phyloP scores from a whole-genome alignment of 2,113 vertebrate genomes.

The Pteruthius melanotis region DNA sequence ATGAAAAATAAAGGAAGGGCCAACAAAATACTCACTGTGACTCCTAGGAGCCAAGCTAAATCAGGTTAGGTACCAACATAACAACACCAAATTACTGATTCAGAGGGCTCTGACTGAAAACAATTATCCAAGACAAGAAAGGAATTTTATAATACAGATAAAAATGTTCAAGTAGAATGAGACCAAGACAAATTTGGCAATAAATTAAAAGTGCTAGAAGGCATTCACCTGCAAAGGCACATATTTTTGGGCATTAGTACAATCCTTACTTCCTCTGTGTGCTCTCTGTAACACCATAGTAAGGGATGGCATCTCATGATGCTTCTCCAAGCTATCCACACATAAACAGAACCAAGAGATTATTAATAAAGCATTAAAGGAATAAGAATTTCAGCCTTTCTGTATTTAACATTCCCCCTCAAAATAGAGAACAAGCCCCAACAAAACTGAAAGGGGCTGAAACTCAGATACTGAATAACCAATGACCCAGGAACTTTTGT shows the following conservation, averaged over 20 bases:
- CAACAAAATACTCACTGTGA: neutral
- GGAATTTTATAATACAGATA: neutral
- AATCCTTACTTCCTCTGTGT: neutral
- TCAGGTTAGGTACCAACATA: neutral
- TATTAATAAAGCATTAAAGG: neutral
- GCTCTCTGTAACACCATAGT: neutral
- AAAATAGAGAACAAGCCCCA: neutral
- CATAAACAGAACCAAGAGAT: neutral
- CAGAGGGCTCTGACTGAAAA: neutral
- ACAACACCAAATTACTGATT: neutral
- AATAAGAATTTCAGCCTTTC: neutral
- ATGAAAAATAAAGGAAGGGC: neutral
- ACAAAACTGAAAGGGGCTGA: neutral
- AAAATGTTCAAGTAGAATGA: neutral
- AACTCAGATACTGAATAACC: neutral
- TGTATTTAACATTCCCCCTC: neutral
- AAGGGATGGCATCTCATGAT: neutral
- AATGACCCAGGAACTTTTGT: neutral
- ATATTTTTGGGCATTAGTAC: neutral
- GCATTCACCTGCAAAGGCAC: neutral
- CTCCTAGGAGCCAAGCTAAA: neutral
- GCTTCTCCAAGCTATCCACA: neutral
- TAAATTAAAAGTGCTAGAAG: constrained; percentile 4
- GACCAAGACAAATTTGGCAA: neutral
- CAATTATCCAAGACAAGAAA: neutral